Conservation (phyloP, 2,888 invertebrate genomes). For the Agrotis segetum region DNA sequence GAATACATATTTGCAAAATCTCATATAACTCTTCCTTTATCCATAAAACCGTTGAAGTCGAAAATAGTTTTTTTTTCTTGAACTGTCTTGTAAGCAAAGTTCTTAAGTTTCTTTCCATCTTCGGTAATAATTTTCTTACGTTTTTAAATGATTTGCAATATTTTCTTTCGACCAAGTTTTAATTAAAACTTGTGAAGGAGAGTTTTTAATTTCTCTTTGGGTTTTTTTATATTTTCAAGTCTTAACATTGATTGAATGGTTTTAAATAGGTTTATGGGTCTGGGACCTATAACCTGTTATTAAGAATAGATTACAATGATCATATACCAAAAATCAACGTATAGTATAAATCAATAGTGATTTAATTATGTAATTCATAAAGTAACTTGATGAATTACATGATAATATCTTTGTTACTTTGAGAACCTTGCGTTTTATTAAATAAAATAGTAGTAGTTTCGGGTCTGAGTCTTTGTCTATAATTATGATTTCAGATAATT, state of each 20-base stretch:
- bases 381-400: too few species aligned
- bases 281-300: too few species aligned
- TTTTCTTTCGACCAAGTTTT: constrained; percentile 12
- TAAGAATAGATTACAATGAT: too few species aligned
- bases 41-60: constrained; percentile 22
- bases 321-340: too few species aligned
- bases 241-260: neutral
- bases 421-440: too few species aligned
- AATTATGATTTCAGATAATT: too few species aligned
- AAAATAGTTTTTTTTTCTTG: constrained; percentile 16
- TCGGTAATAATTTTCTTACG: constrained; percentile 26
- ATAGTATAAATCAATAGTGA: too few species aligned
- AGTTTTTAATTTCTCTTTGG: neutral
- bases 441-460: too few species aligned
- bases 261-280: too few species aligned
- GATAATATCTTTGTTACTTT: too few species aligned
- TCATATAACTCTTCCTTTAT: constrained; percentile 29
- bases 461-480: too few species aligned
- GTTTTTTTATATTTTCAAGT: neutral
- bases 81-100: constrained; percentile 22
- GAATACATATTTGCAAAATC: neutral
- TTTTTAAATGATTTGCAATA: constrained; percentile 8
- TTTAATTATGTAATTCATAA: too few species aligned
- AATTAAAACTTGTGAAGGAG: constrained; percentile 5
- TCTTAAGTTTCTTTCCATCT: constrained; percentile 12